Evolutionary conservation across 2,888 invertebrate species (phyloP).

Genomic region (Minunthozetes semirufus): DNA sequence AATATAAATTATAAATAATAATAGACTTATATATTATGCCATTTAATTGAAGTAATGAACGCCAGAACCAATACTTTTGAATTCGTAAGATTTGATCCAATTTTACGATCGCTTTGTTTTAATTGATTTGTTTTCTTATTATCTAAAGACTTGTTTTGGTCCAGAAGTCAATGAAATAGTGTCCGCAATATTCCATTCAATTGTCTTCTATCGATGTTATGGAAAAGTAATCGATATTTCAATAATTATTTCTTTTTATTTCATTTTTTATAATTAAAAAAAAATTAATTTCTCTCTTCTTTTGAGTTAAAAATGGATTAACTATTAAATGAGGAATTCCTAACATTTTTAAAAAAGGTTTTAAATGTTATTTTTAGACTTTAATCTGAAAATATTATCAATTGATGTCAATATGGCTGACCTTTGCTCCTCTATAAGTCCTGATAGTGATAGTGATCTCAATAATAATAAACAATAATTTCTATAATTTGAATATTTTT

Average conservation of each 20-base stretch:
- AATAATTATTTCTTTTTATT: neutral
- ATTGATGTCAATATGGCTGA: no score
- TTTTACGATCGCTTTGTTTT: neutral
- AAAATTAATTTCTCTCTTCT: no score
- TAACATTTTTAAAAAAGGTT: no score
- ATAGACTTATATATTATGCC: neutral
- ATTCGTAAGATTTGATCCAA: constrained; percentile 46
- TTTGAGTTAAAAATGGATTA: no score
- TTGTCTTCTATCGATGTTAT: constrained; percentile 78
- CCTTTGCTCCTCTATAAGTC: no score
- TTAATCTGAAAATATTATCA: no score
- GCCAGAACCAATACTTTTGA: constrained; percentile 51
- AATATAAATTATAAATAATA: neutral
- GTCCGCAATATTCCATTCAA: constrained; percentile 82
- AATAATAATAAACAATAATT: no score
- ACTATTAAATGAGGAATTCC: no score
- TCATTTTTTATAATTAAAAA: no score
- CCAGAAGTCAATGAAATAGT: constrained; percentile 86
- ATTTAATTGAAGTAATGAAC: constrained; percentile 46
- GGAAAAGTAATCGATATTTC: constrained; percentile 57
- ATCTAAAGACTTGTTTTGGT: constrained; percentile 56
- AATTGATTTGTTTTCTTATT: neutral
- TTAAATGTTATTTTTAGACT: no score
- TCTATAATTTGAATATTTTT: no score
- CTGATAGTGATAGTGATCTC: no score